Base-by-base conservation (phyloP, 1,140 invertebrate species). In the Pogonomyrmex californicus region DNA sequence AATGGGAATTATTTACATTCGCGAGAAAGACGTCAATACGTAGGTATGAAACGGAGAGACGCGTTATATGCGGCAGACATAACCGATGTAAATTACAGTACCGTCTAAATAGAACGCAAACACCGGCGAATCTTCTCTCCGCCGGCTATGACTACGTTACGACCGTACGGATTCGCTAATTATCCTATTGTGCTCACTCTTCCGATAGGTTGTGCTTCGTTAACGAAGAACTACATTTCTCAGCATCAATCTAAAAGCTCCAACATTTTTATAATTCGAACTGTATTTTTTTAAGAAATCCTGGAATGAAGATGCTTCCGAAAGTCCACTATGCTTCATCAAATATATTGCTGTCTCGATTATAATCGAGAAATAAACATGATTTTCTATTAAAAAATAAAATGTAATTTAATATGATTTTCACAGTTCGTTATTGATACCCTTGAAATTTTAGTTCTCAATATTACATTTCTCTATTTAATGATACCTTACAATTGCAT, bases 1-100 rank as follows among this genome's bases (percentile, higher is more conserved):
- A 71, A 82, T 82, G 54, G 51, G 51, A 82, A 82, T 82, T 82
- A 82, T 82, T 82, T 82, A 82, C 66, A 60, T 82, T 82, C 38
- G 79, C 66, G 79, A 82, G 79, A 82, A 82, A 82, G 79, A 73
- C 79, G 51, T 82, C 79, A 73, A 82, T 82, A 60, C 51, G 54
- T 14, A 6, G 14, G 38, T 14, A n/a, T 17, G 66, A 41, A 23
- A 73, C 30, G 79, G 17, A 33, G 17, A 33, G 36, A 30, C 30
- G 79, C 17, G 9, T 23, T 14, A 4, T 33, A 38, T 51, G 58
- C 66, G 66, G 79, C 79, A 82, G 30, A 73, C 51, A 82, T 82
- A 82, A 82, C 79, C 79, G 66, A 73, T 73, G 79, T 82, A 82
- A 82, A 82, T 82, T 82, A 71, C 79, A 58, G 30, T 17, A 6